Evolutionary conservation across 2,888 invertebrate species (phyloP).

Genomic region (Isoperla grammatica): DNA sequence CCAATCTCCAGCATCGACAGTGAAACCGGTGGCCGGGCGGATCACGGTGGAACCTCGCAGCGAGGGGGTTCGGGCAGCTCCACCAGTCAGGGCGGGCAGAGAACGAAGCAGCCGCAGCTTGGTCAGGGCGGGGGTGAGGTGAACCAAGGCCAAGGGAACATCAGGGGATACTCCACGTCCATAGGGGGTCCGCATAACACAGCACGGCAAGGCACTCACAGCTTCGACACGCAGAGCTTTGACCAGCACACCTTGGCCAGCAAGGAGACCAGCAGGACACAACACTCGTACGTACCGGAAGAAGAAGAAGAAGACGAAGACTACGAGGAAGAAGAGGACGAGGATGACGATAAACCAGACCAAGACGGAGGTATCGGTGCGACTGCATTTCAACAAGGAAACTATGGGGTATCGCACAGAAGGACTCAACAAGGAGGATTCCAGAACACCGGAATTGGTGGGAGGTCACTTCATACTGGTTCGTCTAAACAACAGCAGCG

Average conservation of each 20-base stretch:
- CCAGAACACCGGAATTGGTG: neutral
- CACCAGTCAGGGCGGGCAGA: neutral
- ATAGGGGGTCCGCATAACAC: too few species aligned
- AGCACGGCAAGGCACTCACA: too few species aligned
- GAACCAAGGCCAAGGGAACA: too few species aligned
- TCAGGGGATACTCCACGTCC: too few species aligned
- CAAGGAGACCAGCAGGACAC: conserved; percentile 19
- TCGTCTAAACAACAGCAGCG: conserved; percentile 57
- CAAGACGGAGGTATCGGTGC: conserved; percentile 39
- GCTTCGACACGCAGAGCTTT: too few species aligned
- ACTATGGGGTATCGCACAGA: neutral
- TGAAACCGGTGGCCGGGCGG: neutral
- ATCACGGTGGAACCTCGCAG: neutral
- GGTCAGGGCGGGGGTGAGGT: neutral
- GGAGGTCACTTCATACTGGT: neutral
- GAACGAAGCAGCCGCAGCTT: neutral
- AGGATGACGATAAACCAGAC: conserved; percentile 57
- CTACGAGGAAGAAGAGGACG: conserved; percentile 50
- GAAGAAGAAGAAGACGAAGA: conserved; percentile 44
- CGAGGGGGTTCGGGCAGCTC: neutral
- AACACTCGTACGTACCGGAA: conserved; percentile 34
- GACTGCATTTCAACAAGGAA: conserved; percentile 10
- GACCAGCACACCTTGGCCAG: neutral
- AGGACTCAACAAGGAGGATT: neutral
- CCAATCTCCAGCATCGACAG: conserved; percentile 9